Evolutionary conservation across 2,888 invertebrate species (phyloP), one percentile per base, ranked within the genome.

Genomic region (Ligdia adustata): DNA sequence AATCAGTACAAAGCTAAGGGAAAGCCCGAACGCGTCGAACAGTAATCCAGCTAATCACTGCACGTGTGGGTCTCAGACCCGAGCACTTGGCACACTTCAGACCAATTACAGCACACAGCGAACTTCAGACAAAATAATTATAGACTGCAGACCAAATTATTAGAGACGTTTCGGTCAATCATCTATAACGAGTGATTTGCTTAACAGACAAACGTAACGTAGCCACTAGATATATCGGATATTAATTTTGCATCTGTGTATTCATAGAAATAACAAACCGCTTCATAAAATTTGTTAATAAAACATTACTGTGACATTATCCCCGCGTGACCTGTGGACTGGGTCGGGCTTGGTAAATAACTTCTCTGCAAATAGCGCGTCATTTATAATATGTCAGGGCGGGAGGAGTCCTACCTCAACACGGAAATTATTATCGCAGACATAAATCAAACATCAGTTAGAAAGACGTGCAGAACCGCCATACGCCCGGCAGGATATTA

Each of bases 351-450:
- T 64, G 51, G 61, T 66, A 74, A 78, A 74, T 70, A 68, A 63
- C 69, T 69, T 62, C 66, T 62, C 55, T 58, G 64, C 66, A 71
- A 75, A 76, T 68, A 68, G 65, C 70, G 55, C 53, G 59, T 65
- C 68, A 73, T 74, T 73, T 70, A 49, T 54, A 65, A 66, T 72
- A 69, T 68, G 64, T 60, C 56, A 52, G 63, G 60, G 60, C 62
- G 60, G 77, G 66, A 72, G 68, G 71, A 68, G 69, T 73, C 82
- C 80, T 81, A 81, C 82, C 81, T 75, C 82, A 84, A 85, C 74
- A 71, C 70, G 77, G 78, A 84, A 79, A 81, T 82, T 79, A 82
- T 82, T 81, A 82, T 82, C 71, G 69, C 68, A 58, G 54, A 55
- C 73, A 79, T 84, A 82, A 82, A 84, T 83, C 79, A 79, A 64